These are phyloP conservation scores for Propithecus perrieri DNA, from an alignment of 2,797 vertebrate species.

Conservation along the genomic window DNA sequence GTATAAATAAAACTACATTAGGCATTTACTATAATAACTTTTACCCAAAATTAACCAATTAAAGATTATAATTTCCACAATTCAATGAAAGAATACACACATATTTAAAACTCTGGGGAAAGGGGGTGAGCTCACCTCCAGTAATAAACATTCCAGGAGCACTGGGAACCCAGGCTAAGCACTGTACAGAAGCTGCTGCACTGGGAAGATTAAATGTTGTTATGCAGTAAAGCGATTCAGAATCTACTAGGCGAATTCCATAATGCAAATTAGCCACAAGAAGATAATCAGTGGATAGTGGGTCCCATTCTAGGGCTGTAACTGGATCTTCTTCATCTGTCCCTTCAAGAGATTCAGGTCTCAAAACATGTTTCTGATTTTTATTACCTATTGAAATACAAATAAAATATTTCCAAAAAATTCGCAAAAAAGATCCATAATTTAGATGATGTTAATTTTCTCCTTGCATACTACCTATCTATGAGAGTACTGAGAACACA, in stretches of 20 bases:
- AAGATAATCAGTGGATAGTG: constrained; percentile 94
- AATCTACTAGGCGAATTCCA: constrained; percentile 95
- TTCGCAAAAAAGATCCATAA: neutral
- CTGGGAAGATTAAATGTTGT: constrained; percentile 94
- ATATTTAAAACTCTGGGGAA: neutral
- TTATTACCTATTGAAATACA: constrained; percentile 89
- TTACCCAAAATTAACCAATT: neutral
- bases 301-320: constrained; percentile 97
- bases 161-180: constrained; percentile 96
- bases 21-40: neutral
- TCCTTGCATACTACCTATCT: neutral
- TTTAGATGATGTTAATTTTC: neutral
- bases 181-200: constrained; percentile 94
- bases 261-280: constrained; percentile 96
- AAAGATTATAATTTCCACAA: neutral
- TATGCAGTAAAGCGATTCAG: constrained; percentile 92
- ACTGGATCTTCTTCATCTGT: constrained; percentile 97
- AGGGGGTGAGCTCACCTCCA: constrained; percentile 88
- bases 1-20: neutral
- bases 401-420: neutral
- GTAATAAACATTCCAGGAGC: constrained; percentile 99
- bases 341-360: constrained; percentile 95
- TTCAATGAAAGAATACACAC: neutral
- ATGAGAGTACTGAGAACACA: neutral
- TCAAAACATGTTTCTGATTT: constrained; percentile 95